Base-by-base conservation (phyloP, 2,888 invertebrate genomes). In the Blera fallax region DNA sequence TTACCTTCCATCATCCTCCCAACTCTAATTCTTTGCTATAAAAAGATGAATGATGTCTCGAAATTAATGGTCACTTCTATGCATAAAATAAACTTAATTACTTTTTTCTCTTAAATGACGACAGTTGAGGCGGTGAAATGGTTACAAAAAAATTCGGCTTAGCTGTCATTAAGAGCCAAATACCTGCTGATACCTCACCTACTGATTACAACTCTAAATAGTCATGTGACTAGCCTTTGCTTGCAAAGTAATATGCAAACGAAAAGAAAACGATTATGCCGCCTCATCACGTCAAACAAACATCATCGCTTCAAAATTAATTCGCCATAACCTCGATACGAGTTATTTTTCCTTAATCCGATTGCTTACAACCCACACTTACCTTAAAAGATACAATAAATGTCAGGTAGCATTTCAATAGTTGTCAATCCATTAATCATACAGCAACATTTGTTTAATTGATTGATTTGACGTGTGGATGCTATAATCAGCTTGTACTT, bases 391-490 rank as follows among this genome's bases (percentile, higher is more conserved):
- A 43, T 58, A 40, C 37, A 54, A 56, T 34, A 11, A 43, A 18
- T 40, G 40, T 24, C 18, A 24, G 48, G 54, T 76, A 64, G 56
- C 76, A 48, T 56, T 64, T 56, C 14, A 11, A n/a, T n/a, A n/a
- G 34, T 45, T 52, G 77, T 64, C n/a, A 40, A 56, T 32, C 21
- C 64, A 77, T 70, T 65, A 77, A 82, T 77, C 77, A 82, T 18
- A 18, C 21, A 10, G 7, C 32, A 58, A 72, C 40, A 48, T 65
- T 45, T 58, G 50, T 65, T 76, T 40, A 62, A 70, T 69, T 64
- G 48, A 43, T 77, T 82, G 40, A 58, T 50, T 72, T 70, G 62
- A 50, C 54, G 54, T 45, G 34, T 32, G 24, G 52, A n/a, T 62
- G 48, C n/a, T 32, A 32, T 56, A 67, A 62, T 64, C 37, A 24